phyloP scores from a whole-genome alignment of 1,140 invertebrate genomes.

The Drosophila sp. region DNA sequence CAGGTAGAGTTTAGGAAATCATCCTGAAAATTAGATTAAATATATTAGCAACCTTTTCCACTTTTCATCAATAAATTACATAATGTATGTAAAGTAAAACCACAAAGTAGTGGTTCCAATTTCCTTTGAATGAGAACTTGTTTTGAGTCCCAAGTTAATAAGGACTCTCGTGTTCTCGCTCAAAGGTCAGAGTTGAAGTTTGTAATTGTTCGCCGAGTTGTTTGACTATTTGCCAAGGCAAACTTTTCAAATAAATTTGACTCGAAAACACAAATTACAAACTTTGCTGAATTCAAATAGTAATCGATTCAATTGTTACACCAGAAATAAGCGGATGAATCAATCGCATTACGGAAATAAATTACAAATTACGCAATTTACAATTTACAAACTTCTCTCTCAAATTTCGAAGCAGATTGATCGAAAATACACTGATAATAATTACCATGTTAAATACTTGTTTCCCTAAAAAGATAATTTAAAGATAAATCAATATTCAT shows the following conservation, averaged over 20 bases:
- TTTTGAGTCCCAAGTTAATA: background rate
- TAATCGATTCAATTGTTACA: slow-evolving; percentile 9
- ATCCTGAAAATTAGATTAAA: no score
- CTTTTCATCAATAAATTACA: no score
- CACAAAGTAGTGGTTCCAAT: background rate
- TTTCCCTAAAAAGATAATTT: no score
- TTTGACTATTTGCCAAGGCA: slow-evolving; percentile 4
- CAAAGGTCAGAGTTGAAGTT: background rate
- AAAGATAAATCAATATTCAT: no score
- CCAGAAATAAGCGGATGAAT: no score
- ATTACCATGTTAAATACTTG: no score
- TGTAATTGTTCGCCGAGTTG: background rate
- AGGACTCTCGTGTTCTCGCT: background rate
- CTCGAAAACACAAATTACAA: slow-evolving; percentile 7
- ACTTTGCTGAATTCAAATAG: slow-evolving; percentile 9
- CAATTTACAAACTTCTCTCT: background rate
- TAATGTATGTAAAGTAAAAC: background rate
- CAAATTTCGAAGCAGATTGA: no score
- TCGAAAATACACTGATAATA: background rate
- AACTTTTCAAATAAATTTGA: slow-evolving; percentile 30
- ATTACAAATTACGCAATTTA: background rate
- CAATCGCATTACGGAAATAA: background rate
- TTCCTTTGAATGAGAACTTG: background rate
- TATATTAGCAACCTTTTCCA: no score
- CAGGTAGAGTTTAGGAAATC: no score